These are phyloP conservation scores for Gobionotothen gibberifrons DNA, from an alignment of 2,797 vertebrate species.

Conservation along the genomic window DNA sequence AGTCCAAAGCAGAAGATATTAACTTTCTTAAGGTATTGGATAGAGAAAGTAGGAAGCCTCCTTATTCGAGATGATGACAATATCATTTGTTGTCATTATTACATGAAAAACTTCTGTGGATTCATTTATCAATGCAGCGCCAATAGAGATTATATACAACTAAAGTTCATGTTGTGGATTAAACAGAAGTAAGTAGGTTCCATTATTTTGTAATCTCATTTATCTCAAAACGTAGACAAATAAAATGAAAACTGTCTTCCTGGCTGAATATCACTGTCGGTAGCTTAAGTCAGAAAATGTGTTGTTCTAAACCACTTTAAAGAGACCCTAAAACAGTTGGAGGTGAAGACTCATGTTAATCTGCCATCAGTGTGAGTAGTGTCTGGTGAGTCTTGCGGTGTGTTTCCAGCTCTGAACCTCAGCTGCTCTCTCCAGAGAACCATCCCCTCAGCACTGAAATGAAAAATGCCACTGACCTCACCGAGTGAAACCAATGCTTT, in stretches of 20 bases:
- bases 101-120: no score
- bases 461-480: conserved; percentile 43
- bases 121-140: no score
- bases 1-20: no score
- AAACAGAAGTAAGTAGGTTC: no score
- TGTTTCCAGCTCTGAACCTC: conserved; percentile 21
- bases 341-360: no score
- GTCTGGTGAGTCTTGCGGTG: conserved; percentile 16
- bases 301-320: background rate
- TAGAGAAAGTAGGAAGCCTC: no score
- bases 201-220: background rate
- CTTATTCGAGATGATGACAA: no score
- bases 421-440: conserved; percentile 19
- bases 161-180: no score
- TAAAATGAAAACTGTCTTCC: background rate
- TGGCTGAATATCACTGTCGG: background rate
- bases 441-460: background rate
- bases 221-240: background rate
- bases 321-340: no score
- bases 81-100: no score
- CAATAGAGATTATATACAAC: no score
- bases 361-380: background rate
- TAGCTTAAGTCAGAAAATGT: background rate
- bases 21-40: no score
- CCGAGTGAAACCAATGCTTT: conserved; percentile 48